These are phyloP conservation scores for Oscheius sp. DNA, from an alignment of 2,888 invertebrate genomes.

Conservation along the genomic window DNA sequence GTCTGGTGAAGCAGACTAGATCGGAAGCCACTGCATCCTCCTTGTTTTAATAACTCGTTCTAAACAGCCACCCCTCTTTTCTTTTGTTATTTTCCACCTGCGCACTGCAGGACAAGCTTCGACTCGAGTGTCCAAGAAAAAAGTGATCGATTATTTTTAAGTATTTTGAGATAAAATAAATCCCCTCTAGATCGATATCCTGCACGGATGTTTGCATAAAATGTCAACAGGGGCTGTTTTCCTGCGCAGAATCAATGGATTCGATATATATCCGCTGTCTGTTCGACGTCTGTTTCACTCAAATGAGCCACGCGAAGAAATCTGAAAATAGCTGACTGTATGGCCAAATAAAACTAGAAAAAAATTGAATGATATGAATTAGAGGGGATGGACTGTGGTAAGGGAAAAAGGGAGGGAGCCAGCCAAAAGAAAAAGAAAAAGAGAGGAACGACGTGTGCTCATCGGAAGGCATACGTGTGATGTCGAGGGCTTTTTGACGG, in stretches of 20 bases:
- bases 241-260: slow-evolving; percentile 8
- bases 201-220: slow-evolving; percentile 18
- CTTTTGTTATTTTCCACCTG: not conserved
- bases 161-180: too few relatives aligned
- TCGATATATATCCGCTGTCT: not conserved
- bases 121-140: too few relatives aligned
- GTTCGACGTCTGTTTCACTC: too few relatives aligned
- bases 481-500: slow-evolving; percentile 2
- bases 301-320: too few relatives aligned
- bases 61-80: too few relatives aligned
- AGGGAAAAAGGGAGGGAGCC: not conserved
- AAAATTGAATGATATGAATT: not conserved
- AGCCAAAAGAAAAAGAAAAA: not conserved
- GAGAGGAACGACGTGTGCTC: not conserved
- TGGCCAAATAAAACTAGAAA: not conserved
- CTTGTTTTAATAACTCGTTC: too few relatives aligned
- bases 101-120: too few relatives aligned
- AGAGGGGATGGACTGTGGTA: not conserved
- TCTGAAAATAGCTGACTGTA: not conserved
- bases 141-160: too few relatives aligned
- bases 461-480: not conserved
- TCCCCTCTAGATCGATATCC: slow-evolving; percentile 5
- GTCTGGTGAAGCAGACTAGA: too few relatives aligned
- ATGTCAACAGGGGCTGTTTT: slow-evolving; percentile 18
- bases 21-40: too few relatives aligned